Evolutionary conservation across 2,113 vertebrate species (phyloP).

Genomic region (Centropristis striata): DNA sequence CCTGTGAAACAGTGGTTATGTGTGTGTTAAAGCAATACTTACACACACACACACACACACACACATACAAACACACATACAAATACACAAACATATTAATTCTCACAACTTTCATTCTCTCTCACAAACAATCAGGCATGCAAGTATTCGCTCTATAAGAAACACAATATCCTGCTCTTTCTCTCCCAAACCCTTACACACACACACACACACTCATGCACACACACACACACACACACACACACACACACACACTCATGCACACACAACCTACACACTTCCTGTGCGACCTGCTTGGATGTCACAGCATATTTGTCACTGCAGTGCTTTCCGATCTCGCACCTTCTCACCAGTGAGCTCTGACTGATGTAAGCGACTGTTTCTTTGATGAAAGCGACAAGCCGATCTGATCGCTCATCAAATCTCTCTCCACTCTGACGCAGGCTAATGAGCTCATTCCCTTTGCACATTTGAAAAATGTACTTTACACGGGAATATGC

Average conservation of each 20-base stretch:
- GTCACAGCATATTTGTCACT: slow-evolving; percentile 53
- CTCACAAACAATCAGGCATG: background rate
- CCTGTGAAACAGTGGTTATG: background rate
- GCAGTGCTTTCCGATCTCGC: slow-evolving; percentile 22
- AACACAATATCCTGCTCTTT: slow-evolving; percentile 1
- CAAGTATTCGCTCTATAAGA: background rate
- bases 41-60: background rate
- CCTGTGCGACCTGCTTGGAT: slow-evolving; percentile 42
- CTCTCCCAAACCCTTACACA: background rate
- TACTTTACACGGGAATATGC: background rate
- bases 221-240: slow-evolving; percentile 8
- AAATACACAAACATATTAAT: background rate
- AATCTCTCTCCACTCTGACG: background rate
- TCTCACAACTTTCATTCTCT: background rate
- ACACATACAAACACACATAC: background rate
- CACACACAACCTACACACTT: slow-evolving; percentile 34
- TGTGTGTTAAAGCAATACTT: background rate
- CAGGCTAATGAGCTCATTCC: slow-evolving; percentile 29
- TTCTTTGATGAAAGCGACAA: slow-evolving; percentile 29
- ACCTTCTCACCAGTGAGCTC: slow-evolving; percentile 39
- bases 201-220: background rate
- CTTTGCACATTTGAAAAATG: slow-evolving; percentile 4
- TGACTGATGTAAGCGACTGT: slow-evolving; percentile 17
- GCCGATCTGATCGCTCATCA: slow-evolving; percentile 26
- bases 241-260: slow-evolving; percentile 13